These are phyloP conservation scores for Gymnorhina tibicen DNA, from an alignment of 2,113 vertebrate genomes.

Conservation along the genomic window DNA sequence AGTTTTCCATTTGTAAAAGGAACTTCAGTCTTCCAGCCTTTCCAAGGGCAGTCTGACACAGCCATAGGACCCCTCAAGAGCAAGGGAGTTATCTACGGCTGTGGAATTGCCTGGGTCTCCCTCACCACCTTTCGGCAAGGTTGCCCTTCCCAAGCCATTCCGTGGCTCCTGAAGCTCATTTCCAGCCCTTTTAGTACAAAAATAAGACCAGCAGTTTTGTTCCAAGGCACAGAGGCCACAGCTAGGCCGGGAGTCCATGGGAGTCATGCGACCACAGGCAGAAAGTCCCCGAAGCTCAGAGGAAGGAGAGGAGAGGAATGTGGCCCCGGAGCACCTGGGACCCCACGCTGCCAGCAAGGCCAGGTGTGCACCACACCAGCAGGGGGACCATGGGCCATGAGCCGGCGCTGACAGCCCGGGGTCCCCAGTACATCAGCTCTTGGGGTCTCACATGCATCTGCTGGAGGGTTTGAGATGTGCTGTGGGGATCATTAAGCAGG, in stretches of 20 bases:
- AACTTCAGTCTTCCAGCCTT: not conserved
- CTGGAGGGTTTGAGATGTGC: not conserved
- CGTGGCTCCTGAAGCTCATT: not conserved
- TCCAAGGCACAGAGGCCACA: not conserved
- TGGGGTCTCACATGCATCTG: not conserved
- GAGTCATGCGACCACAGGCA: fast-evolving
- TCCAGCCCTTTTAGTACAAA: not conserved
- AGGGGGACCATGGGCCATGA: fast-evolving
- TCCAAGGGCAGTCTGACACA: not conserved
- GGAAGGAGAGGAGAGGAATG: conserved; percentile 15
- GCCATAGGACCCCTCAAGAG: not conserved
- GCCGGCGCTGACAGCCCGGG: not conserved
- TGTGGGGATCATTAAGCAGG: not conserved
- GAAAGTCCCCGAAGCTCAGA: not conserved
- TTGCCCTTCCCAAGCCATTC: not conserved
- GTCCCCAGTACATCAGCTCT: not conserved
- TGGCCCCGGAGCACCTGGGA: not conserved
- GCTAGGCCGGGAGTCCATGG: not conserved
- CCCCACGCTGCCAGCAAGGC: not conserved
- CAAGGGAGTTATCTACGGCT: fast-evolving
- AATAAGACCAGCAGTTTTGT: not conserved
- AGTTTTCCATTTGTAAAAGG: not conserved
- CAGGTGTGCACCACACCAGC: not conserved
- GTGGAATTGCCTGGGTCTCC: not conserved
- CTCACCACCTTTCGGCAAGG: not conserved